phyloP scores from a whole-genome alignment of 2,113 vertebrate species.

The Alethe diademata region DNA sequence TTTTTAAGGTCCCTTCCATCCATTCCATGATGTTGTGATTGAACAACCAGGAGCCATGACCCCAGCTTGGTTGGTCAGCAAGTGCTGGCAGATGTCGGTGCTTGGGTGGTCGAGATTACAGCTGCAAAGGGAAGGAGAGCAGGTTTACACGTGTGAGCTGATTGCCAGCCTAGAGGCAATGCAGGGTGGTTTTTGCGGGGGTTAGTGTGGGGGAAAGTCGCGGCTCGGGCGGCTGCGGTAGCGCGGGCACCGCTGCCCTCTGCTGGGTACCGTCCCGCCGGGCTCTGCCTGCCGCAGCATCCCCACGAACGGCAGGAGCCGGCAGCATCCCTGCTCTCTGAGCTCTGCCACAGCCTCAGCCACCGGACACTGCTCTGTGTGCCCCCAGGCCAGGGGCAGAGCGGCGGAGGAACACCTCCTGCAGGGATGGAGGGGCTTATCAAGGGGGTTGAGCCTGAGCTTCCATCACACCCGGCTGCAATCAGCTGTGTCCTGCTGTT shows the following conservation, averaged over 20 bases:
- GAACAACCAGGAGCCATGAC: neutral
- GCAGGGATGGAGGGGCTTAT: neutral
- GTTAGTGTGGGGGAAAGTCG: neutral
- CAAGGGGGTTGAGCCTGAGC: rapidly evolving
- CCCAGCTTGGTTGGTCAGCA: neutral
- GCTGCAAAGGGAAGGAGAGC: neutral
- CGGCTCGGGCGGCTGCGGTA: neutral
- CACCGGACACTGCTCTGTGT: rapidly evolving
- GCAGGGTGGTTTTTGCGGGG: neutral
- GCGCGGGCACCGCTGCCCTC: neutral
- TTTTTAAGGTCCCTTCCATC: neutral
- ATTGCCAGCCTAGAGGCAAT: neutral
- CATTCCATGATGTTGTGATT: neutral
- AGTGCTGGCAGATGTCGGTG: neutral
- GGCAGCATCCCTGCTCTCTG: no score
- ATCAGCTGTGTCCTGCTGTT: neutral
- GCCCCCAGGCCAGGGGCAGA: neutral
- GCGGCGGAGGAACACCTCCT: neutral
- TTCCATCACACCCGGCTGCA: neutral
- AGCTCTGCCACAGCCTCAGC: neutral
- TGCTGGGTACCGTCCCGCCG: neutral
- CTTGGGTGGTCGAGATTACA: neutral
- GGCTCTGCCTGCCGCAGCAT: neutral
- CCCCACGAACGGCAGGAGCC: neutral
- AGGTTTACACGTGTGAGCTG: neutral